phyloP scores from a whole-genome alignment of 2,888 invertebrate species.

The Xylocampa areola region DNA sequence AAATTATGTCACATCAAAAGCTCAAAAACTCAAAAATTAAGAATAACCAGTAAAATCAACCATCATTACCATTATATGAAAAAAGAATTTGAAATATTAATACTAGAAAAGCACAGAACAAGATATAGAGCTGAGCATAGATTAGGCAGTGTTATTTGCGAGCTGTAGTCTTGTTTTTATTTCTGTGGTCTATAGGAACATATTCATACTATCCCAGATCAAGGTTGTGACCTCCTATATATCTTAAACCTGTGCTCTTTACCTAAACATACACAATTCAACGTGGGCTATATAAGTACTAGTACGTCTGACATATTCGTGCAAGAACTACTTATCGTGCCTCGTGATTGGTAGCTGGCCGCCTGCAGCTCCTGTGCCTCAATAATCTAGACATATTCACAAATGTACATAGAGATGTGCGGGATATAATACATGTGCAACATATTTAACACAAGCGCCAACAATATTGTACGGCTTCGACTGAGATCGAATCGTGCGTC shows the following conservation, averaged over 20 bases:
- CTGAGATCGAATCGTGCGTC: slow-evolving; percentile 64
- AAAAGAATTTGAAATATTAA: slow-evolving; percentile 72
- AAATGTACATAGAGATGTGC: slow-evolving; percentile 75
- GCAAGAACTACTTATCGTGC: slow-evolving; percentile 81
- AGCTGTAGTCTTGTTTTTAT: slow-evolving; percentile 76
- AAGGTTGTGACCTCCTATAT: slow-evolving; percentile 67
- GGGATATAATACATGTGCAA: slow-evolving; percentile 84
- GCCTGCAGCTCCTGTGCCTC: slow-evolving; percentile 84
- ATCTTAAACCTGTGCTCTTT: slow-evolving; percentile 81
- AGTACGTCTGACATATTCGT: slow-evolving; percentile 71
- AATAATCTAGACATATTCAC: slow-evolving; percentile 70
- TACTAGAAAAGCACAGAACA: slow-evolving; percentile 82
- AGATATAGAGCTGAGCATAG: slow-evolving; percentile 85
- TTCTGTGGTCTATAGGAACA: slow-evolving; percentile 74
- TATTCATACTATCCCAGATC: slow-evolving; percentile 72
- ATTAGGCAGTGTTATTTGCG: slow-evolving; percentile 89
- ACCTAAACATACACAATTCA: slow-evolving; percentile 67
- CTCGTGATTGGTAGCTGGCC: slow-evolving; percentile 85
- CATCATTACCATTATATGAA: slow-evolving; percentile 62
- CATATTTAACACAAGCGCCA: slow-evolving; percentile 73
- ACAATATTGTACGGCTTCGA: slow-evolving; percentile 79
- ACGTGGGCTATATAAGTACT: slow-evolving; percentile 66
- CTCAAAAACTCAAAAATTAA: slow-evolving; percentile 63
- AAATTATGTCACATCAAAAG: slow-evolving; percentile 69
- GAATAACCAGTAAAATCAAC: slow-evolving; percentile 69